Base-by-base conservation (phyloP, 2,888 invertebrate genomes). In the Clusia tigrina region DNA sequence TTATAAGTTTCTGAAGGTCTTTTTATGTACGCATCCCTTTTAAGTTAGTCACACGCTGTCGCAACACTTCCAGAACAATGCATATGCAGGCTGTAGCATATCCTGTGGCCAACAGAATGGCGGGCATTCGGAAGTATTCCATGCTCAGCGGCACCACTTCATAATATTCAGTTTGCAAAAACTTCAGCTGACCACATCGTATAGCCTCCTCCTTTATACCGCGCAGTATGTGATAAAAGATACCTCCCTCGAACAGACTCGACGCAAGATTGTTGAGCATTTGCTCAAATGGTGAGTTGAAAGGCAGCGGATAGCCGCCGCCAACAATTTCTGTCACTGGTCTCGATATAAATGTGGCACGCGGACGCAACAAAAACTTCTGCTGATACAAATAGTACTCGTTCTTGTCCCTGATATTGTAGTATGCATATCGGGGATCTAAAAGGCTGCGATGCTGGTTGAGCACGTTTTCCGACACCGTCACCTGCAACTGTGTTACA, bases 21-120 rank as follows among this genome's bases (percentile, higher is more conserved):
- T n/a, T n/a, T n/a, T n/a, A n/a, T n/a, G n/a, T n/a, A n/a, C n/a
- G n/a, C n/a, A n/a, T n/a, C n/a, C n/a, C n/a, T n/a, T n/a, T n/a
- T n/a, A n/a, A n/a, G n/a, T n/a, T n/a, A n/a, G n/a, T n/a, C 51
- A 67, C 69, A 63, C 72, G 73, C 74, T 69, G 65, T 57, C 61
- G 64, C 54, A 63, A 64, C 71, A 76, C 65, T 75, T 57, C 46
- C 42, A 25, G 18, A 37, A 61, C 17, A 62, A 69, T 62, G 17
- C 54, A 38, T 1, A 55, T 1, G 18, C 60, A n/a, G 18, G 64
- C 62, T 6, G 59, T 9, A 1, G 15, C 1, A 37, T 61, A 63
- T 5, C 69, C 69, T 1, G 42, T 42, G 1, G 46, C 23, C 38
- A 69, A 61, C 10, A 67, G 38, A 20, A 37, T 37, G 0, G 38